These are phyloP conservation scores for Sus cebifrons DNA, from an alignment of 2,797 vertebrate genomes.

Conservation along the genomic window DNA sequence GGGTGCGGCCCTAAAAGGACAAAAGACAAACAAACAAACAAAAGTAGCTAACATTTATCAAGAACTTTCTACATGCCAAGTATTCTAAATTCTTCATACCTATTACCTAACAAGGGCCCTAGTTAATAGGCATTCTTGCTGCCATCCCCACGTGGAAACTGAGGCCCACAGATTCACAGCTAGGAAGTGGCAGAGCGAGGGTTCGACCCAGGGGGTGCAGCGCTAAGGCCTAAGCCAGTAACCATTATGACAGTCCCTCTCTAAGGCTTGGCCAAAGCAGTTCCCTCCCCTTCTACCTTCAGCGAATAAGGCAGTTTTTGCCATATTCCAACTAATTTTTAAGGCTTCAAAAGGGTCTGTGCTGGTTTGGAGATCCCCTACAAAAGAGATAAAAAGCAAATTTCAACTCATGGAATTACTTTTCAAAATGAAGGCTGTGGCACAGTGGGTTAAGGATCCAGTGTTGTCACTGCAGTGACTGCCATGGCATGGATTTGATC, in stretches of 20 bases:
- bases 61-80: slow-evolving; percentile 33
- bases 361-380: slow-evolving; percentile 36
- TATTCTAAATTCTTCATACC: slow-evolving; percentile 14
- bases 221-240: neutral
- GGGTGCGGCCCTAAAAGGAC: too few relatives aligned
- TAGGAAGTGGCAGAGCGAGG: neutral
- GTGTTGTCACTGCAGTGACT: too few relatives aligned
- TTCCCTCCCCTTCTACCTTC: neutral
- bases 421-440: slow-evolving; percentile 64
- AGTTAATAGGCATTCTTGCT: neutral
- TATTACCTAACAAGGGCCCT: slow-evolving; percentile 36
- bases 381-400: slow-evolving; percentile 65
- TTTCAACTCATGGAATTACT: slow-evolving; percentile 41
- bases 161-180: neutral
- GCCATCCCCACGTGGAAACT: neutral
- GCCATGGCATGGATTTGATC: too few relatives aligned
- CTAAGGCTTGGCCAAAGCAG: neutral
- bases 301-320: slow-evolving; percentile 24
- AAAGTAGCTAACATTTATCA: neutral
- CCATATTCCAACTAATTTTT: slow-evolving; percentile 14
- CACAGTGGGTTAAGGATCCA: too few relatives aligned
- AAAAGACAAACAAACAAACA: too few relatives aligned
- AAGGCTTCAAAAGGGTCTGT: slow-evolving; percentile 43
- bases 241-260: neutral
- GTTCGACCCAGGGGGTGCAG: neutral